These are phyloP conservation scores for Gymnorhina tibicen DNA, from an alignment of 2,113 vertebrate species.

Conservation along the genomic window DNA sequence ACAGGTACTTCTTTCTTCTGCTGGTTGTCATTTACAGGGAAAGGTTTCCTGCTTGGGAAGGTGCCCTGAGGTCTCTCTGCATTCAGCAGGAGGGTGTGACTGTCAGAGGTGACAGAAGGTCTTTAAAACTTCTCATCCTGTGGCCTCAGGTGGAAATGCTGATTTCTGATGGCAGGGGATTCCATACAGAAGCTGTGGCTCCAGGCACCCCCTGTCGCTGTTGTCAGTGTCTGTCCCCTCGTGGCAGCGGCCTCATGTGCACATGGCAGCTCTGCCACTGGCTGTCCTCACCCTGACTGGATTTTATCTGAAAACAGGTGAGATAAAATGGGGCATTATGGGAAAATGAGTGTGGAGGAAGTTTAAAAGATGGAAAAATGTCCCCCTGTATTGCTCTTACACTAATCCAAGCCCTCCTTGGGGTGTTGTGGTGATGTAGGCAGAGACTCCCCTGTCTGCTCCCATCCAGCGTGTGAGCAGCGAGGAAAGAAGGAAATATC, in stretches of 20 bases:
- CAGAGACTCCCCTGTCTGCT: neutral
- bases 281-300: neutral
- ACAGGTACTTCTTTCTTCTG: neutral
- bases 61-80: neutral
- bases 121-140: neutral
- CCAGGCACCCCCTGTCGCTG: neutral
- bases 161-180: neutral
- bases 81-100: neutral
- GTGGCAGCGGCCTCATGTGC: accelerated
- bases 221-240: neutral
- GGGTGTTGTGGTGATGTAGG: neutral
- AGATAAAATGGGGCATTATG: neutral
- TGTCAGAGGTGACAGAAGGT: neutral
- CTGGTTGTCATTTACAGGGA: neutral
- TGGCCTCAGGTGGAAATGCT: neutral
- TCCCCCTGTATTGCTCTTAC: accelerated
- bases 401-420: neutral
- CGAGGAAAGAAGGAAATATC: neutral
- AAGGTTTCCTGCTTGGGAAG: neutral
- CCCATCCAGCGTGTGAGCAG: neutral
- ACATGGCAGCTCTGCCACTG: neutral
- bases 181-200: neutral
- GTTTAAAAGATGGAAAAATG: neutral
- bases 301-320: neutral
- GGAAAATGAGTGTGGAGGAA: neutral